Base-by-base conservation (phyloP, 2,888 invertebrate species). In the Lepidocyrtinus sp. region DNA sequence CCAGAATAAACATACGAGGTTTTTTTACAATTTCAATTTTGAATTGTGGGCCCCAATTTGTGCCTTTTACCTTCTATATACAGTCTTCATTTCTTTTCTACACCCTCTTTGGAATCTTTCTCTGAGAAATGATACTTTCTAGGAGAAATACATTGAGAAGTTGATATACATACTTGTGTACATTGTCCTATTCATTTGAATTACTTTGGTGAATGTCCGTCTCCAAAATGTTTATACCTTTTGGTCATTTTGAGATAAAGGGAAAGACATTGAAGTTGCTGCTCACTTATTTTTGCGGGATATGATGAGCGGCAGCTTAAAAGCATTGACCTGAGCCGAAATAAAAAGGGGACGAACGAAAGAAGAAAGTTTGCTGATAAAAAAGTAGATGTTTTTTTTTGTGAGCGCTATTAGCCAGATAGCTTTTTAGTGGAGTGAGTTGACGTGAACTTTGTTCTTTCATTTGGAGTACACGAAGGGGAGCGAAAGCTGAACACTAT, bases 361-460 rank as follows among this genome's bases (percentile, higher is more conserved):
- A 50, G 55, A 59, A 21, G 59, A 59, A 59, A 59, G 59, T 59
- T 59, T 19, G 19, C n/a, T 7, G 46, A 12, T 27, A 65, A 70
- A 59, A 67, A 76, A 76, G 65, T 36, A 22, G 1, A 27, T 59
- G 17, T n/a, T 36, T 45, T 3, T 25, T 62, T 65, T 65, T 63
- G 15, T 46, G 17, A 36, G n/a, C 21, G 45, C 75, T 68, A 68
- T 75, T 61, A 68, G 24, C 67, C 15, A 70, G 76, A 76, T 76
- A 64, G 64, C 22, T 71, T 76, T 71, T 76, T 71, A 61, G 21
- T 59, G 21, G 12, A 36, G 21, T 59, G 59, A 21, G 19, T 59
- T 73, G 55, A 65, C 64, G 69, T 70, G 69, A 69, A 76, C 75
- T 76, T 76, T 76, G 68, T 75, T 61, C 27, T 26, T 17, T 69